Conservation (phyloP, 2,113 vertebrate genomes). For the Peromyscus polionotus region DNA sequence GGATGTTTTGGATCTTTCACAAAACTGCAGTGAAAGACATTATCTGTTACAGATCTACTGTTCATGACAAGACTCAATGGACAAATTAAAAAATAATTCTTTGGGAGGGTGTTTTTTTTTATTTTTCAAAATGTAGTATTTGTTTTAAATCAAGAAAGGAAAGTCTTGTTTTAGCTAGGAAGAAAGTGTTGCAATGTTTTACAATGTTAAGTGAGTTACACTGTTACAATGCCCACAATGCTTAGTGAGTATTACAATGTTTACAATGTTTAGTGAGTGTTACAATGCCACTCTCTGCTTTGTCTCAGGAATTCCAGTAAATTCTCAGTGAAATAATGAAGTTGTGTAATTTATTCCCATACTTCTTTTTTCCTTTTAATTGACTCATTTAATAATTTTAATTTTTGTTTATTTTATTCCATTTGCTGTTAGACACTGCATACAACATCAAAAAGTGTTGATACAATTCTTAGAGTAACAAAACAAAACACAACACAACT, state of each 20-base stretch:
- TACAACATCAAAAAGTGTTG: background rate
- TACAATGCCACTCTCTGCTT: background rate
- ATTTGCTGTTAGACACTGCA: slow-evolving; percentile 39
- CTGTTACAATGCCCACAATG: too few relatives aligned
- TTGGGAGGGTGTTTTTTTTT: too few relatives aligned
- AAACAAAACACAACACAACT: background rate
- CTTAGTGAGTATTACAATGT: too few relatives aligned
- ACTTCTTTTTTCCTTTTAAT: background rate
- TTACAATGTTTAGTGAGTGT: too few relatives aligned
- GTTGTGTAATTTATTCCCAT: background rate
- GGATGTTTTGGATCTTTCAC: background rate
- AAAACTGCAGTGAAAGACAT: background rate
- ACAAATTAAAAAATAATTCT: background rate
- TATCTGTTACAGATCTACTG: background rate
- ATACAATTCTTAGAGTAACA: background rate
- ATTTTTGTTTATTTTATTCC: slow-evolving; percentile 13
- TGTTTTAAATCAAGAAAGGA: background rate
- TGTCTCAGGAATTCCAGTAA: background rate
- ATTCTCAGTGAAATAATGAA: slow-evolving; percentile 26
- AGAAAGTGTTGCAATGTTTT: background rate
- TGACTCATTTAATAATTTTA: background rate
- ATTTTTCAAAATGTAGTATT: background rate
- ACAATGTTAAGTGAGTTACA: background rate
- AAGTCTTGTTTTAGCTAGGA: slow-evolving; percentile 21
- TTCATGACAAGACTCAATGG: background rate